Base-by-base conservation (phyloP, 2,113 vertebrate species). In the Hucho hucho region DNA sequence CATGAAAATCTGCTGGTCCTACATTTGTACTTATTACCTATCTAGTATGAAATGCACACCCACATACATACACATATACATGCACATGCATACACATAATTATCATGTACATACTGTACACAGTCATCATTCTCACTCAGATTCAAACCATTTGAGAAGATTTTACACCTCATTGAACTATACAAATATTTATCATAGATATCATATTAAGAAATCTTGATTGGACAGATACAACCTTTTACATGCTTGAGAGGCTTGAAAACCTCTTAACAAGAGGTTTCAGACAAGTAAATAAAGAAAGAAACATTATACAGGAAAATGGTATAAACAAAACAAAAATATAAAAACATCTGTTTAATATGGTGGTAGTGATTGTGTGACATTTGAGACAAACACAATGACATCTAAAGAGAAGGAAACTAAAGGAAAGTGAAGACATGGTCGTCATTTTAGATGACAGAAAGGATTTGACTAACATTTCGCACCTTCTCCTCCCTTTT, bases 41-140 rank as follows among this genome's bases (percentile, higher is more conserved):
- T 29, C 61, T 56, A 56, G 16, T 80, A 49, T 63, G 64, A 22
- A 29, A 69, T 61, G 77, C 47, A 64, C 61, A 78, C 70, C 74
- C 79, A 84, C 72, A 77, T 37, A 64, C 64, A 78, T 65, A 75
- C 81, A 84, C 70, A 83, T 67, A 84, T 28, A 75, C 67, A 74
- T 78, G 72, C 74, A 72, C 80, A 80, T 87, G 85, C 70, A 82
- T 71, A 76, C 66, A 53, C 49, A 49, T 49, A 4, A 53, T 53
- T 5, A 53, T 18, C 16, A 75, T 58, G 43, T 69, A 70, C 37
- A 73, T 43, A 67, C 69, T 49, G 70, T 58, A 67, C n/a, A 63
- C 69, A 68, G 37, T 46, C n/a, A 69, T 14, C 9, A 74, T 59
- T 66, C 61, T 29, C 5, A 58, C 22, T 59, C 73, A 3, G 2